A percentile compares a stretch with the other conserved stretches of the same genome.
phyloP scores from a whole-genome alignment of 35 echinoderm and acorn worm genomes.

The Heliocidaris tuberculata region DNA sequence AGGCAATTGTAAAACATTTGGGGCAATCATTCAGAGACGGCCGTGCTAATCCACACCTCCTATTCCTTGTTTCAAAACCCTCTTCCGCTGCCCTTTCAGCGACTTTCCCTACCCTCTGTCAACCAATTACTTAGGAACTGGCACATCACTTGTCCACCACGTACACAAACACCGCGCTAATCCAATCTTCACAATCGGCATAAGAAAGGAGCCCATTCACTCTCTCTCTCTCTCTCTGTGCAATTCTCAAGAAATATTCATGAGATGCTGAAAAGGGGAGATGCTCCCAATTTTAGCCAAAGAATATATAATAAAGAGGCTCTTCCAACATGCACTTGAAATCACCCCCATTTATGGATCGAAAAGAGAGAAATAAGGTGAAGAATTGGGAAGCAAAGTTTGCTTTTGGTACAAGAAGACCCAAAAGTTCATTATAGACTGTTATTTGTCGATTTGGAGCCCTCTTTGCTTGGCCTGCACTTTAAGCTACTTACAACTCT shows the following conservation, averaged over 20 bases:
- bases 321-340: slow-evolving; percentile 25
- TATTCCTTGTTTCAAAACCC: neutral
- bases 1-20: too few relatives aligned
- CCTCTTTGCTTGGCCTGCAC: neutral
- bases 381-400: neutral
- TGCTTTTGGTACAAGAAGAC: neutral
- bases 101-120: neutral
- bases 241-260: neutral
- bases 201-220: neutral
- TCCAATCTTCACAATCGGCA: slow-evolving; percentile 22
- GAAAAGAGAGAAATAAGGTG: neutral
- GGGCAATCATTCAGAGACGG: too few relatives aligned
- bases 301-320: neutral
- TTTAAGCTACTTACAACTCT: slow-evolving; percentile 26
- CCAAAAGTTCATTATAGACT: slow-evolving; percentile 28
- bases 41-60: neutral
- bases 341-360: neutral
- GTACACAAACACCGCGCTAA: neutral
- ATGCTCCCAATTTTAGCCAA: slow-evolving; percentile 13
- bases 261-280: neutral
- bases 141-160: neutral
- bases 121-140: neutral
- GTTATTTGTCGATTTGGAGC: neutral
- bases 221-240: neutral
- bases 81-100: neutral